Evolutionary conservation across 2,113 vertebrate species (phyloP).

Genomic region (Nycticorax nycticorax): DNA sequence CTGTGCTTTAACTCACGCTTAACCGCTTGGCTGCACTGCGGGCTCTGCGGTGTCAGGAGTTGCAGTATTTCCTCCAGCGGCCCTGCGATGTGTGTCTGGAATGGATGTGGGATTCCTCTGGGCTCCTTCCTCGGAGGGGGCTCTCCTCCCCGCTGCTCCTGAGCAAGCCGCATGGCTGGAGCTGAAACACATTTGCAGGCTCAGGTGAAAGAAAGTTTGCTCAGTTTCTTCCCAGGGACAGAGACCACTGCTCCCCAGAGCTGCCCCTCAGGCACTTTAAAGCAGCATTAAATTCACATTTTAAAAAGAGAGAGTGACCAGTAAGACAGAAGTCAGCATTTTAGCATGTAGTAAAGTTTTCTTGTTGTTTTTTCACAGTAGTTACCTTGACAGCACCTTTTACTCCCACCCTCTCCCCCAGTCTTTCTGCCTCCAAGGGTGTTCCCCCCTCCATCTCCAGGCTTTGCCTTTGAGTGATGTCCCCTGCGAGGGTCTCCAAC

Average conservation of each 20-base stretch:
- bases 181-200: not conserved
- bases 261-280: not conserved
- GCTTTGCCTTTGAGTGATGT: not conserved
- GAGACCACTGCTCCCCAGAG: accelerated
- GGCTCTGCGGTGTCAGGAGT: accelerated
- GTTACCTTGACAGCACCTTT: not conserved
- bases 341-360: not conserved
- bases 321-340: not conserved
- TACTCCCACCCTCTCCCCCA: not conserved
- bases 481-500: not conserved
- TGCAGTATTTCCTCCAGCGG: not conserved
- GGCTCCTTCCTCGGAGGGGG: not conserved
- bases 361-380: not conserved
- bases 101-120: not conserved
- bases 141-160: accelerated
- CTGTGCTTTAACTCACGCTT: not conserved
- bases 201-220: accelerated
- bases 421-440: accelerated
- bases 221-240: not conserved
- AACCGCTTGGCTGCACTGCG: accelerated
- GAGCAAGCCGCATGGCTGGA: accelerated
- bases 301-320: not conserved
- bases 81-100: accelerated
- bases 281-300: not conserved
- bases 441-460: not conserved